These are phyloP conservation scores for Gymnothorax javanicus DNA, from an alignment of 2,797 vertebrate genomes.

Conservation along the genomic window DNA sequence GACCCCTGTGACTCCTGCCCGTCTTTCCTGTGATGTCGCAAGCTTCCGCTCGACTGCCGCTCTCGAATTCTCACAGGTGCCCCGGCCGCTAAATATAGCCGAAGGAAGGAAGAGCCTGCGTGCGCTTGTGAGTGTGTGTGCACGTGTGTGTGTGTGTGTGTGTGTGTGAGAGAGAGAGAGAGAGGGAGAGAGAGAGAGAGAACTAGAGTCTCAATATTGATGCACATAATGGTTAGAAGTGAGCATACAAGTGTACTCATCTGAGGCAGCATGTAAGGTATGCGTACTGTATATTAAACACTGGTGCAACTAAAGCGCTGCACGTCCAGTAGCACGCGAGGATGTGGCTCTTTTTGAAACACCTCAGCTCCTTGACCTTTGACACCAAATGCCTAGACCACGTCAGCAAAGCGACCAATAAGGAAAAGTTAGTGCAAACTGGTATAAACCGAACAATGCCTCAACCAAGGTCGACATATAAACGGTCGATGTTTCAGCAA, in stretches of 20 bases:
- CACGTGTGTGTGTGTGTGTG: constrained; percentile 9
- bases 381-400: not conserved
- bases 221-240: not conserved
- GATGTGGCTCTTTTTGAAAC: not conserved
- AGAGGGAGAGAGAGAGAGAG: not conserved
- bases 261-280: not conserved
- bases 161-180: constrained; percentile 14
- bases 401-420: not conserved
- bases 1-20: constrained; percentile 8
- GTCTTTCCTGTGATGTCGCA: constrained; percentile 57
- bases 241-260: not conserved
- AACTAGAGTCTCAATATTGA: constrained; percentile 7
- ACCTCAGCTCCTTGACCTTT: not conserved
- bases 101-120: constrained; percentile 59
- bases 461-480: not conserved
- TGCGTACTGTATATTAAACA: not conserved
- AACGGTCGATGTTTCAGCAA: not conserved
- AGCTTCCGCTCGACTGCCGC: constrained; percentile 46
- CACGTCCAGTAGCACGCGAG: not conserved
- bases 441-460: not conserved
- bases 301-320: not conserved
- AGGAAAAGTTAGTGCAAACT: not conserved
- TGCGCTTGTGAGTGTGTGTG: constrained; percentile 37
- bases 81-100: constrained; percentile 54
- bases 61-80: constrained; percentile 60